phyloP scores from a whole-genome alignment of 2,888 invertebrate genomes.

The Neoaliturus tenellus region DNA sequence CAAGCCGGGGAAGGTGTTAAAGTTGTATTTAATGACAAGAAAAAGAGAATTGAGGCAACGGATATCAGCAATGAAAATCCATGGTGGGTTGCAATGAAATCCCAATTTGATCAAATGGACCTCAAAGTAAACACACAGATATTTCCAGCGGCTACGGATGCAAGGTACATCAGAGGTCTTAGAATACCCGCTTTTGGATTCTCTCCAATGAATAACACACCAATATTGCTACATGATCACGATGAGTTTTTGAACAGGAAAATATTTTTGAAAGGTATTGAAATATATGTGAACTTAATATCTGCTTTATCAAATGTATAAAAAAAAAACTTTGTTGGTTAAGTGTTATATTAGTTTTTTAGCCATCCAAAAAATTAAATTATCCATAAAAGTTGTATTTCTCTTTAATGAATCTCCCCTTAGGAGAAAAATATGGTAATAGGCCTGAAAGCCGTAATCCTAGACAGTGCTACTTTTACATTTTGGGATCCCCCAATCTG shows the following conservation, averaged over 20 bases:
- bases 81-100: conserved; percentile 85
- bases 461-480: too few species aligned
- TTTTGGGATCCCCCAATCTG: too few species aligned
- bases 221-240: conserved; percentile 91
- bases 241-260: conserved; percentile 89
- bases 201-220: conserved; percentile 91
- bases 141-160: conserved; percentile 95
- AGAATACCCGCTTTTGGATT: conserved; percentile 92
- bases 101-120: conserved; percentile 77
- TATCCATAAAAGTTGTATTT: too few species aligned
- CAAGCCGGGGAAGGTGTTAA: conserved; percentile 85
- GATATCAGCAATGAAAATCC: conserved; percentile 79
- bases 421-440: too few species aligned
- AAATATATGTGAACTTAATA: conserved; percentile 73
- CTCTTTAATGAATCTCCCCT: too few species aligned
- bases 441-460: too few species aligned
- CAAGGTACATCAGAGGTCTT: conserved; percentile 85
- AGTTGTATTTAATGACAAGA: conserved; percentile 80
- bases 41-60: conserved; percentile 78
- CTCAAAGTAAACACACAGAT: conserved; percentile 82
- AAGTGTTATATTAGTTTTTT: too few species aligned
- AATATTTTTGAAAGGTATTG: conserved; percentile 80
- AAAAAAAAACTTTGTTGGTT: too few species aligned
- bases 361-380: too few species aligned
- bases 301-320: conserved; percentile 83